Conservation (phyloP, 2,113 vertebrate species). For the Pipra filicauda region DNA sequence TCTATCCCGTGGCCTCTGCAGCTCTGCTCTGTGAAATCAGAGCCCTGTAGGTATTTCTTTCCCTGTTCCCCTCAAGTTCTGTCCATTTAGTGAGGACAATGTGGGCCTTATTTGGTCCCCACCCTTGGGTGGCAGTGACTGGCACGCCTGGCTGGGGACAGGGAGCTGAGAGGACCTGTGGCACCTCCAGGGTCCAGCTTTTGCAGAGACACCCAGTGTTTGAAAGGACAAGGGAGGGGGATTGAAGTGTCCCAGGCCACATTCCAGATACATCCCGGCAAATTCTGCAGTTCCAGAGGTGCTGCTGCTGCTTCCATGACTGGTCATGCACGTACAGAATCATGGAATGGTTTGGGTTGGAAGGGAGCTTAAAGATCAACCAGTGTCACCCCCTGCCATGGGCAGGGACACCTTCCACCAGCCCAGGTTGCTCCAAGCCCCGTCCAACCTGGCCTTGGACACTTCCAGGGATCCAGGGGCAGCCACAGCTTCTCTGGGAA, state of each 20-base stretch:
- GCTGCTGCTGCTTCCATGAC: neutral
- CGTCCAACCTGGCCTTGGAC: neutral
- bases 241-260: neutral
- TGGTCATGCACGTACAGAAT: neutral
- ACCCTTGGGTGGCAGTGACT: neutral
- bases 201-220: neutral
- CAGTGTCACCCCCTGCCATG: neutral
- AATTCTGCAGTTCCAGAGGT: neutral
- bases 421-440: neutral
- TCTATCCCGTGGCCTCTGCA: neutral
- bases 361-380: neutral
- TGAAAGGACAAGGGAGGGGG: neutral
- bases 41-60: neutral
- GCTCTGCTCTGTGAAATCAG: neutral
- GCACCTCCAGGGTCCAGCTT: neutral
- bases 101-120: neutral
- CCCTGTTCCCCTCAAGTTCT: neutral
- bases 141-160: neutral
- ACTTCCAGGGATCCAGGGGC: neutral
- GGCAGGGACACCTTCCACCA: neutral
- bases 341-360: neutral
- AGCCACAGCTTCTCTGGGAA: neutral
- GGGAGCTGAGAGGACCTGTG: neutral
- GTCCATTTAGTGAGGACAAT: neutral
- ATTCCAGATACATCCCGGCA: neutral